Conservation (phyloP, 2,113 vertebrate genomes). For the Hemiprocne comata region DNA sequence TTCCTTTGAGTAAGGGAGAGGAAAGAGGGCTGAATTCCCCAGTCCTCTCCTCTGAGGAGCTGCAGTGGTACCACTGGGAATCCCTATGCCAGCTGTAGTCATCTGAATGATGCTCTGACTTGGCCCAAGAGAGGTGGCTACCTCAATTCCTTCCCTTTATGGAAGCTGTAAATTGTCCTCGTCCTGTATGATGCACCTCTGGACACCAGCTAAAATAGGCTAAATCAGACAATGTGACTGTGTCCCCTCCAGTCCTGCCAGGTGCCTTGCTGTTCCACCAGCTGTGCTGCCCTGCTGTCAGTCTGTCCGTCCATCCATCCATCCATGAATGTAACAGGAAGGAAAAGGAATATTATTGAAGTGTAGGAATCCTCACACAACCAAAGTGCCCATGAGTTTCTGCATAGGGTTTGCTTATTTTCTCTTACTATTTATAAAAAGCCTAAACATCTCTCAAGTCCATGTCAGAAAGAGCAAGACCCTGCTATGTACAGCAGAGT, state of each 20-base stretch:
- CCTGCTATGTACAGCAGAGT: background rate
- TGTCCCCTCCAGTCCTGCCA: background rate
- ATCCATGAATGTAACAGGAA: background rate
- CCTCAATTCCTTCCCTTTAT: background rate
- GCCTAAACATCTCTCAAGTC: background rate
- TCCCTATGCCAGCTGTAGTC: background rate
- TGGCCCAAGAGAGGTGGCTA: background rate
- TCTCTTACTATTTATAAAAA: background rate
- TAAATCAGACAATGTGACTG: background rate
- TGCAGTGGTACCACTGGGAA: background rate
- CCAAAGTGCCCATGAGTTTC: background rate
- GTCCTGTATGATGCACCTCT: background rate
- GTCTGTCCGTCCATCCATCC: background rate
- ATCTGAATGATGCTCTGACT: background rate
- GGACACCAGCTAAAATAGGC: background rate
- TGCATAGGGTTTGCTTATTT: background rate
- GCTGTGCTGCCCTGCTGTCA: background rate
- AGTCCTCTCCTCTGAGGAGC: background rate
- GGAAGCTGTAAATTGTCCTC: background rate
- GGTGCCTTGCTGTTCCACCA: background rate
- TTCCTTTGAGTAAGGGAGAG: background rate
- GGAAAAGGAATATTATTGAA: background rate
- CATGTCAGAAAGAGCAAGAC: background rate
- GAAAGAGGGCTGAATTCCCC: background rate
- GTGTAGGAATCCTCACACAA: background rate